These are phyloP conservation scores for Metacarcinus magister DNA, from an alignment of 2,888 invertebrate species.

Conservation along the genomic window DNA sequence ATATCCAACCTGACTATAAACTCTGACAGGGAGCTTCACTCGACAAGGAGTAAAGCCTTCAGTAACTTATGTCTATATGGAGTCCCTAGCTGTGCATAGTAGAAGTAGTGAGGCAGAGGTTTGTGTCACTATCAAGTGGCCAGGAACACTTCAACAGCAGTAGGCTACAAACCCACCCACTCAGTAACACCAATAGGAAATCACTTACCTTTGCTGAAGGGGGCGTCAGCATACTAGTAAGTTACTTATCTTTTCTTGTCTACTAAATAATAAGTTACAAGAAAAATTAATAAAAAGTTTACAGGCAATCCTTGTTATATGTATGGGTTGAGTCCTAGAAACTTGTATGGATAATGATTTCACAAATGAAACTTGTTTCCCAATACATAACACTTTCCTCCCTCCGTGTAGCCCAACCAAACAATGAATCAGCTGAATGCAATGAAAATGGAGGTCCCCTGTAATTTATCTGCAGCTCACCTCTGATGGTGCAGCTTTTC, in stretches of 20 bases:
- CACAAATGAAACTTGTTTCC: background rate
- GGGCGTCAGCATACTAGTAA: background rate
- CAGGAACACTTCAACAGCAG: slow-evolving; percentile 70
- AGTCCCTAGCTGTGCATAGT: slow-evolving; percentile 42
- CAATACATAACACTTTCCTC: background rate
- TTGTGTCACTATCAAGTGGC: slow-evolving; percentile 70
- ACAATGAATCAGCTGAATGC: too few species aligned
- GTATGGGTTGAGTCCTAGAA: background rate
- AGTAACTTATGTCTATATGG: background rate
- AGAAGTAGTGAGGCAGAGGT: slow-evolving; percentile 73
- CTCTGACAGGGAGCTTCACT: background rate
- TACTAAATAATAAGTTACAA: background rate
- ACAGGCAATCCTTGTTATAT: background rate
- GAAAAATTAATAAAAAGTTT: background rate
- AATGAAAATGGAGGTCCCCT: too few species aligned
- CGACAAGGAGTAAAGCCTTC: background rate
- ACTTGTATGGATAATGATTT: background rate
- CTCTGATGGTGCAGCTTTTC: too few species aligned
- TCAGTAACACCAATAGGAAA: slow-evolving; percentile 10
- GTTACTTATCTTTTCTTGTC: background rate
- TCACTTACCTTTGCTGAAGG: slow-evolving; percentile 17
- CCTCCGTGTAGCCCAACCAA: too few species aligned
- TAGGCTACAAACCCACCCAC: slow-evolving; percentile 68
- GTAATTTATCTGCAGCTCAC: too few species aligned
- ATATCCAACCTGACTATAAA: slow-evolving; percentile 55